Conservation (phyloP, 2,888 invertebrate species). For the Hydropsyche betteni region DNA sequence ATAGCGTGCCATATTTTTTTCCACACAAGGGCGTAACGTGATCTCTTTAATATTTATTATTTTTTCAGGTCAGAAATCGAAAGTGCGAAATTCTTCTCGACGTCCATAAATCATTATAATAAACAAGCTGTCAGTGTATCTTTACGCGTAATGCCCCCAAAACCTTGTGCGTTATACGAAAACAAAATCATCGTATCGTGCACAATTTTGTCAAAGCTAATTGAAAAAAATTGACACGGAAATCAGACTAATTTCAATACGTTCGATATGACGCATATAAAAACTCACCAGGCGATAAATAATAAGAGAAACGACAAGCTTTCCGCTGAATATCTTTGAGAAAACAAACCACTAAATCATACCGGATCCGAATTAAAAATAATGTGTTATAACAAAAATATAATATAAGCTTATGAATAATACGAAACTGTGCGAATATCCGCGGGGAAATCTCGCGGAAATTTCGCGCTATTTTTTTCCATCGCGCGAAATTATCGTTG, state of each 20-base stretch:
- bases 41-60: background rate
- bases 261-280: background rate
- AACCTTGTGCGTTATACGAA: background rate
- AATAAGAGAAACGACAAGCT: background rate
- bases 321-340: background rate
- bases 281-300: constrained; percentile 7
- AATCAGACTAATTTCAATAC: too few relatives aligned
- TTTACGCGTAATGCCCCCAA: constrained; percentile 23
- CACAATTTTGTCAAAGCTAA: too few relatives aligned
- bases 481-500: too few relatives aligned
- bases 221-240: too few relatives aligned
- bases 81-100: constrained; percentile 30
- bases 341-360: constrained; percentile 22
- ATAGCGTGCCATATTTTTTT: too few relatives aligned
- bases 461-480: too few relatives aligned
- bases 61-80: constrained; percentile 23
- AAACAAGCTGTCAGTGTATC: constrained; percentile 32
- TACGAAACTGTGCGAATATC: too few relatives aligned
- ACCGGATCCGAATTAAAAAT: constrained; percentile 13
- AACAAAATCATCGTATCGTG: too few relatives aligned
- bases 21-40: too few relatives aligned
- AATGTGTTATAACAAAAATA: too few relatives aligned
- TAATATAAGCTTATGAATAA: too few relatives aligned
- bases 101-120: constrained; percentile 28
- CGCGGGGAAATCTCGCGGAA: too few relatives aligned